Evolutionary conservation across 2,888 invertebrate genomes (phyloP).

Genomic region (Carpatolechia fugitivella): DNA sequence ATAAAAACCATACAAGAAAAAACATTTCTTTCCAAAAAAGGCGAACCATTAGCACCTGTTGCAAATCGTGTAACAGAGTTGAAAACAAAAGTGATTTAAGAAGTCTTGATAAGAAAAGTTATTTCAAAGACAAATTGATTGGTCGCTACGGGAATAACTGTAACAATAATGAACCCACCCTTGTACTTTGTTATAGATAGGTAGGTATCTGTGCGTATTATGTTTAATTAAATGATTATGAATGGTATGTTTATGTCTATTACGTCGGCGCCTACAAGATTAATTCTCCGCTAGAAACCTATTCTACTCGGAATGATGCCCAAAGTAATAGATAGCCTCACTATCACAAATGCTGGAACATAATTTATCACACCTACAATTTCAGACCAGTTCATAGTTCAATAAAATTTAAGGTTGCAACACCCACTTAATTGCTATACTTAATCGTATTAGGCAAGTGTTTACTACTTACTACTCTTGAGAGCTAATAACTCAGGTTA

Average conservation of each 20-base stretch:
- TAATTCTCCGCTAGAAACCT: not conserved
- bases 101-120: not conserved
- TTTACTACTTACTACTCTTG: too few species aligned
- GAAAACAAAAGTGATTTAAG: not conserved
- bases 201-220: too few species aligned
- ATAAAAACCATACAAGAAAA: not conserved
- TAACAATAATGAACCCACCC: too few species aligned
- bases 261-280: too few species aligned
- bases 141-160: not conserved
- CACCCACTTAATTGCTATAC: too few species aligned
- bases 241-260: too few species aligned
- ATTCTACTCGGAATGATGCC: not conserved
- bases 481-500: too few species aligned
- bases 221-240: too few species aligned
- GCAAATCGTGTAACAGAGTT: not conserved
- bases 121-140: not conserved
- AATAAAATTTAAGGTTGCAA: too few species aligned
- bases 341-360: not conserved
- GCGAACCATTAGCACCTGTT: not conserved
- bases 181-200: too few species aligned
- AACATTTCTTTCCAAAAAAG: not conserved
- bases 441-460: too few species aligned
- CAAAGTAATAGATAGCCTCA: too few species aligned
- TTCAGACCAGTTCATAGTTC: not conserved
- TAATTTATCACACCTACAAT: not conserved